Base-by-base conservation (phyloP, 2,888 invertebrate genomes). In the Clusia tigrina region DNA sequence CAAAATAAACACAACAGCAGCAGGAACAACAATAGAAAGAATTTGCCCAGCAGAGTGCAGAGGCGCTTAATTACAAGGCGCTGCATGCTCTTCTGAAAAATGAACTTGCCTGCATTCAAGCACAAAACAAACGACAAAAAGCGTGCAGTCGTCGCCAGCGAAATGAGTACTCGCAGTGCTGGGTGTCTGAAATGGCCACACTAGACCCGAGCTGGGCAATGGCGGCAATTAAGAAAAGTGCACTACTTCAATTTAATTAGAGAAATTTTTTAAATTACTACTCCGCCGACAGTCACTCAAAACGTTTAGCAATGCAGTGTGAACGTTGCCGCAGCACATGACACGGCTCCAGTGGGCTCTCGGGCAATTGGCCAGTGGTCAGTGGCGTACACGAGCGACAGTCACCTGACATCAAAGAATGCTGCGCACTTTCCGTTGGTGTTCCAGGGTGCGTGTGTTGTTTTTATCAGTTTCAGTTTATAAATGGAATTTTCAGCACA, bases 61-160 rank as follows among this genome's bases (percentile, higher is more conserved):
- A 6, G 32, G 37, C 51, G 24, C 57, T 58, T 63, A 63, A 63
- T 58, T 63, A 54, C 37, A 54, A 55, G 25, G 48, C 54, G 42
- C n/a, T n/a, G 42, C 9, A 42, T 42, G 12, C 20, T 9, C 10
- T 52, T 52, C 3, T 52, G 52, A 52, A 52, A 52, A 52, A 52
- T 52, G 52, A 52, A 52, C 52, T 52, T 52, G 22, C 20, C 24
- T 52, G 6, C 23, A 52, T 52, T 52, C 10, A 52, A 20, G 22
- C 52, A 24, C 52, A 52, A 37, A 15, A 52, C 22, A 52, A 52
- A 12, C 15, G 24, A 18, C 48, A 48, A 48, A 37, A 37, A 15
- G 10, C 32, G 32, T 9, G 6, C 6, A 42, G 9, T 10, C 42
- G 42, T n/a, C 32, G 6, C 32, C 6, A 42, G n/a, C 10, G 42